phyloP scores from a whole-genome alignment of 2,113 vertebrate species.

The Rhizomys pruinosus region DNA sequence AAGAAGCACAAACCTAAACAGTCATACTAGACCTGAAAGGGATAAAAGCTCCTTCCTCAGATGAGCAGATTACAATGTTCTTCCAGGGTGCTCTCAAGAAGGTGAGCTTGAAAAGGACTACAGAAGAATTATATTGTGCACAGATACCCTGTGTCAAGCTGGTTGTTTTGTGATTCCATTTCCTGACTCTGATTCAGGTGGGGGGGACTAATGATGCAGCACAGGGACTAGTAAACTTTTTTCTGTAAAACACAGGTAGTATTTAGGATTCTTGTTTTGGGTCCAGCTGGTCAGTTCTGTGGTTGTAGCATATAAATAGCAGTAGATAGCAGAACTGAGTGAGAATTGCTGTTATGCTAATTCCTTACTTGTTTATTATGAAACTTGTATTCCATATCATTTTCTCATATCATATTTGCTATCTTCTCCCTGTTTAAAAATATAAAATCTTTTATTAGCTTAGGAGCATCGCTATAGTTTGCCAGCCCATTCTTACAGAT shows the following conservation, averaged over 20 bases:
- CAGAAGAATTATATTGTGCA: not conserved
- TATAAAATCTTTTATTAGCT: not conserved
- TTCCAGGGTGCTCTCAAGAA: constrained; percentile 53
- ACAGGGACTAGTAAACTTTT: not conserved
- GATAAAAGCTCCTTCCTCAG: not conserved
- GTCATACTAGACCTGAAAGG: not conserved
- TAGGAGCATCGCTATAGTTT: not conserved
- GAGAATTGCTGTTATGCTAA: not conserved
- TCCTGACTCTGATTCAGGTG: constrained; percentile 81
- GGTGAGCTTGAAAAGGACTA: constrained; percentile 63
- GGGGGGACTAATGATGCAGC: constrained; percentile 41
- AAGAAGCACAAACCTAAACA: constrained; percentile 36
- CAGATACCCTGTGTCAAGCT: constrained; percentile 46
- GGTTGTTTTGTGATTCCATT: constrained; percentile 80
- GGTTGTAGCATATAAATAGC: not conserved
- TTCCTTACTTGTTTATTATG: not conserved
- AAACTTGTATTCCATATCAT: constrained; percentile 27
- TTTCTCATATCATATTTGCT: not conserved
- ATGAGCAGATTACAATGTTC: not conserved
- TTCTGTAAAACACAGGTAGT: not conserved
- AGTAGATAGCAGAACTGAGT: not conserved
- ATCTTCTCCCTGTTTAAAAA: constrained; percentile 8
- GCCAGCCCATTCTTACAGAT: not conserved
- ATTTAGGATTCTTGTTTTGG: constrained; percentile 40
- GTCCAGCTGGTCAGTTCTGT: not conserved